Evolutionary conservation across 2,113 vertebrate genomes (phyloP), one percentile per base, ranked within the genome.

Genomic region (Myotis lucifugus): DNA sequence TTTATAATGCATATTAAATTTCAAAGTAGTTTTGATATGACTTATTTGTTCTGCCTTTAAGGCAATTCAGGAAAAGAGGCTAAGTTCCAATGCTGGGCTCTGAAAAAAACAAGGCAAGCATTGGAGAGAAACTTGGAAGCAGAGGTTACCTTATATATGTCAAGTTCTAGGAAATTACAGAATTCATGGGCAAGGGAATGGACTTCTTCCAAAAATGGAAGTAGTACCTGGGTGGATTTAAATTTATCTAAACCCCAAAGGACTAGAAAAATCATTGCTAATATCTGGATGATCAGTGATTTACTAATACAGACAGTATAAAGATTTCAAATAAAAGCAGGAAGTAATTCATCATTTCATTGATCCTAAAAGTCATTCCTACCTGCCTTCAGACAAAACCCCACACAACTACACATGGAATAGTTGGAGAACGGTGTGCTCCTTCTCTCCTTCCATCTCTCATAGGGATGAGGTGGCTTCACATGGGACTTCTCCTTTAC

Each of bases 261-360:
- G 25, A 54, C 15, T 54, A 50, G 4, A 42, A 7, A 7, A 78
- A 52, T 9, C 17, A 61, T 40, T 48, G 13, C 0, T 77, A 48
- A 67, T 85, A 72, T 42, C 67, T 77, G 32, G 21, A 52, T 95
- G 46, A 89, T n/a, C 42, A 66, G 77, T 69, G n/a, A 54, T 78
- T 85, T 86, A 48, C 9, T 69, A 54, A 91, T 54, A 79, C 0
- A 59, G 37, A 59, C 0, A 48, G 8, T 50, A 1, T 56, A 90
- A 70, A 37, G 79, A 77, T 82, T 90, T 88, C 82, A 77, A 88
- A 78, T 77, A 74, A 97, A 77, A 91, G 8, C 9, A 81, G 27
- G 77, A 67, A 64, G 1, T 0, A 25, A 15, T 27, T 79, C 5
- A 42, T 56, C 2, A 14, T 50, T 88, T 32, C 70, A 69, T 81